phyloP scores from a whole-genome alignment of 2,888 invertebrate species.

The Scotopteryx bipunctaria region DNA sequence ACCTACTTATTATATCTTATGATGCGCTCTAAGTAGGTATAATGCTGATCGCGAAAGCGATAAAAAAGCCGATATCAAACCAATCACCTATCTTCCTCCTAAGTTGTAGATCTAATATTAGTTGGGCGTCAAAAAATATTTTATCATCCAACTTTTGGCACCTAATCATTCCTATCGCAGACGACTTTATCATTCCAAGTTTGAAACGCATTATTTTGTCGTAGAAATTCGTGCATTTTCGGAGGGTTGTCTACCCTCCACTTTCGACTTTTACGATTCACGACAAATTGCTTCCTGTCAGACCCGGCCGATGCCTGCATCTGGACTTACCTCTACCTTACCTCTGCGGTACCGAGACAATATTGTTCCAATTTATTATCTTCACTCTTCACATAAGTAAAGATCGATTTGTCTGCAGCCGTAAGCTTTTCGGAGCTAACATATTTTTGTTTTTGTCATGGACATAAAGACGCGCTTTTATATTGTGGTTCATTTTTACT shows the following conservation, averaged over 20 bases:
- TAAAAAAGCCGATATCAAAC: too few species aligned
- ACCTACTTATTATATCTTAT: too few species aligned
- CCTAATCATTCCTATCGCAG: conserved; percentile 9
- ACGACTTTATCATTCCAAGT: conserved; percentile 17
- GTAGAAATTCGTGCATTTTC: conserved; percentile 21
- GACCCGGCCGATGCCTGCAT: conserved; percentile 18
- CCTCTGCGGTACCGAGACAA: conserved; percentile 42
- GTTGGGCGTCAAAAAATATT: neutral
- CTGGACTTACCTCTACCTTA: conserved; percentile 23
- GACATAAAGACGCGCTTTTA: neutral
- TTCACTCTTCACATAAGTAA: conserved; percentile 44
- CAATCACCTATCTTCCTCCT: too few species aligned
- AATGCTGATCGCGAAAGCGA: too few species aligned
- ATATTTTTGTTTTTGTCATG: conserved; percentile 5
- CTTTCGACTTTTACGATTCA: conserved; percentile 46
- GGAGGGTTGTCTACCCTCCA: conserved; percentile 37
- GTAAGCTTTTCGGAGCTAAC: conserved; percentile 27
- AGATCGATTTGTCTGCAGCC: conserved; percentile 32
- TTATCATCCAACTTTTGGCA: neutral
- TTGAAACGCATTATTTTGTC: conserved; percentile 20
- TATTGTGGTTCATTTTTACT: conserved; percentile 2
- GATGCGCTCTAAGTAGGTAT: too few species aligned
- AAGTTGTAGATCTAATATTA: neutral
- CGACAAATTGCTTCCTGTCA: conserved; percentile 50
- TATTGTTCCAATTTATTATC: conserved; percentile 52